Percentiles rank a stretch among this genome's conserved stretches.
Evolutionary conservation across 2,113 vertebrate species (phyloP).

Genomic region (Grantiella picta): DNA sequence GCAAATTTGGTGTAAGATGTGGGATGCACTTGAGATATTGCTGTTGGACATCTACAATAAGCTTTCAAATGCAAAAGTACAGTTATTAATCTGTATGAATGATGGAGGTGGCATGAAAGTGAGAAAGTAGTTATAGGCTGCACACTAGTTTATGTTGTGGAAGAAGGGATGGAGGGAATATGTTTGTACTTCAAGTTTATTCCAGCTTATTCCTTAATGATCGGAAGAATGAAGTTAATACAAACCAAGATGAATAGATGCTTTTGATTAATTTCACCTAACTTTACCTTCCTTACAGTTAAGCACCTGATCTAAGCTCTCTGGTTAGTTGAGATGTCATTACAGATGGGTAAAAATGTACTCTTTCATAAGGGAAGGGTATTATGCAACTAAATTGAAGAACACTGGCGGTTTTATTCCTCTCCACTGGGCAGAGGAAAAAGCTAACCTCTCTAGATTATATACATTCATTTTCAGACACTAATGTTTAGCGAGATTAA

Average conservation of each 20-base stretch:
- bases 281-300: background rate
- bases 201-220: background rate
- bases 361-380: background rate
- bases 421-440: background rate
- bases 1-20: background rate
- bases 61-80: background rate
- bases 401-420: background rate
- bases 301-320: background rate
- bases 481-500: background rate
- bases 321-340: background rate
- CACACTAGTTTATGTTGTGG: background rate
- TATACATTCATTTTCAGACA: background rate
- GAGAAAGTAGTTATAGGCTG: background rate
- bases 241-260: background rate
- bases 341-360: background rate
- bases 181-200: background rate
- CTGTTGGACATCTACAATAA: background rate
- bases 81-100: background rate
- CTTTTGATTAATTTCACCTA: background rate
- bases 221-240: background rate
- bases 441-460: background rate
- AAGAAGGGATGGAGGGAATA: fast-evolving
- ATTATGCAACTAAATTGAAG: background rate
- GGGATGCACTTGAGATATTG: background rate
- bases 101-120: background rate